Evolutionary conservation across 2,888 invertebrate genomes (phyloP).

Genomic region (Troilus luridus): DNA sequence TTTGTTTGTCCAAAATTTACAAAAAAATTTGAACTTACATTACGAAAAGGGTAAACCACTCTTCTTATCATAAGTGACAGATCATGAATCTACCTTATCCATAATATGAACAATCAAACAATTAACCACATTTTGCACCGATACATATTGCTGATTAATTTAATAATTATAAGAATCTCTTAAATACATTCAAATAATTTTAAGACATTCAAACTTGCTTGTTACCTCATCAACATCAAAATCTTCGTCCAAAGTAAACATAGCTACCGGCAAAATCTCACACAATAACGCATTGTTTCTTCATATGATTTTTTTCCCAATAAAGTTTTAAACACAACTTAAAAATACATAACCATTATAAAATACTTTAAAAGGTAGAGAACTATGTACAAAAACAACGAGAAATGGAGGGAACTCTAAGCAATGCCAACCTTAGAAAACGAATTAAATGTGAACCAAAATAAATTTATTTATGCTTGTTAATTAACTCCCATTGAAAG

Average conservation of each 20-base stretch:
- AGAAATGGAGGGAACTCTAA: not conserved
- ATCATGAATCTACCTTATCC: not conserved
- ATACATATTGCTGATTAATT: not conserved
- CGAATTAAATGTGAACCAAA: not conserved
- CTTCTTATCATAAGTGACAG: not conserved
- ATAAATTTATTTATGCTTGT: not conserved
- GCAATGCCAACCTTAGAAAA: constrained; percentile 15
- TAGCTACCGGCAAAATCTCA: constrained; percentile 43
- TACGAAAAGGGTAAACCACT: not conserved
- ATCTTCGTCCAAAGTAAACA: constrained; percentile 61
- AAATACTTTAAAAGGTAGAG: not conserved
- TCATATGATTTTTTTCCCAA: not conserved
- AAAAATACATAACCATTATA: not conserved
- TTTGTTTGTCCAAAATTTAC: not conserved
- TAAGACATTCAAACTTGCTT: not conserved
- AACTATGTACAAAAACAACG: not conserved
- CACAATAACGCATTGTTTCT: not conserved
- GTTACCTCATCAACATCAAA: constrained; percentile 62
- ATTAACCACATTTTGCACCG: not conserved
- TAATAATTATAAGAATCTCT: too few species aligned
- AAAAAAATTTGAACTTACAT: not conserved
- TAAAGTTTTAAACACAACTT: not conserved
- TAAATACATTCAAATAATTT: not conserved
- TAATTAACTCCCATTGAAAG: not conserved
- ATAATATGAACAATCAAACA: not conserved